phyloP scores from a whole-genome alignment of 1,140 invertebrate genomes.

The Drosophila prosaltans region DNA sequence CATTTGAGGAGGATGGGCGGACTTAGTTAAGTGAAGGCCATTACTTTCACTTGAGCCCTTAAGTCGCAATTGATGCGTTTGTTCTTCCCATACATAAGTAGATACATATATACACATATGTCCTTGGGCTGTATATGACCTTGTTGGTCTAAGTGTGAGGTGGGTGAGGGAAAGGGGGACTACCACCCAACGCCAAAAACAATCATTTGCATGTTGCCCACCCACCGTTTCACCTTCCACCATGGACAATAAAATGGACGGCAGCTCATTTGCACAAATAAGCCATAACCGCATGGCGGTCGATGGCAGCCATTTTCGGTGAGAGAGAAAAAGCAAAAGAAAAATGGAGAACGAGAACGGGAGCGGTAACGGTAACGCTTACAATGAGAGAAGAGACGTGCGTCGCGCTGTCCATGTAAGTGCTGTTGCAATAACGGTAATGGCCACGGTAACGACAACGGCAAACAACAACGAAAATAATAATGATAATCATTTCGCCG shows the following conservation, averaged over 20 bases:
- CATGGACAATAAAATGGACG: constrained; percentile 70
- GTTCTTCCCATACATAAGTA: constrained; percentile 13
- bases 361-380: neutral
- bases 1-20: constrained; percentile 7
- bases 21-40: constrained; percentile 34
- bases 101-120: neutral
- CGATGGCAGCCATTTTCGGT: constrained; percentile 54
- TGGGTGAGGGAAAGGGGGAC: constrained; percentile 19
- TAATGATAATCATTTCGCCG: constrained; percentile 80
- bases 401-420: constrained; percentile 42
- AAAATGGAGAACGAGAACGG: neutral
- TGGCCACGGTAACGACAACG: constrained; percentile 74
- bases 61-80: constrained; percentile 47
- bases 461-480: constrained; percentile 80
- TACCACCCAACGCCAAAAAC: constrained; percentile 40
- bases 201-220: constrained; percentile 68
- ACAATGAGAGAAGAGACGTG: constrained; percentile 6
- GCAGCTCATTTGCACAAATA: constrained; percentile 78
- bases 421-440: constrained; percentile 74
- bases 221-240: neutral
- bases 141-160: constrained; percentile 31
- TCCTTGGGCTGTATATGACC: constrained; percentile 53
- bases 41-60: constrained; percentile 49
- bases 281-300: constrained; percentile 69
- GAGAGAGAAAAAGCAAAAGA: constrained; percentile 9